Evolutionary conservation across 2,797 vertebrate genomes (phyloP).

Genomic region (Pseudotriccus pelzelni): DNA sequence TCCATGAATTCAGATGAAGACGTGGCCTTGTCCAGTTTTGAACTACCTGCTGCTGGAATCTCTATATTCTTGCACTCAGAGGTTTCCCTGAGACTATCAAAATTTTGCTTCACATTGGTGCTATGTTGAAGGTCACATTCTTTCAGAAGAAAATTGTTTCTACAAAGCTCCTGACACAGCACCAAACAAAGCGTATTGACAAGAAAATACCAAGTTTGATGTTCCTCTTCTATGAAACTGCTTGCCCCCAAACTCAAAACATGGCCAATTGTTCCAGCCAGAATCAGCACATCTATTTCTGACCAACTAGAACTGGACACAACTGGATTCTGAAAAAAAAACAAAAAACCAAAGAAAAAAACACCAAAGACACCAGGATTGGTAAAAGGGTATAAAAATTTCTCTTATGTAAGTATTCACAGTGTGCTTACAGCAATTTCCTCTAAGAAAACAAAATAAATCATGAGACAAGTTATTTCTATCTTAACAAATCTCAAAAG

Average conservation of each 20-base stretch:
- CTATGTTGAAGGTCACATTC: not conserved
- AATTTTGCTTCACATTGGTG: not conserved
- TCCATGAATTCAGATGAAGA: not conserved
- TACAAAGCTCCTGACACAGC: conserved; percentile 87
- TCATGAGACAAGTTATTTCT: not conserved
- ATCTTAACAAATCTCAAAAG: not conserved
- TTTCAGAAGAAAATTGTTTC: conserved; percentile 80
- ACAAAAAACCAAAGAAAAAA: not conserved
- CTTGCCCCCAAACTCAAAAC: conserved; percentile 89
- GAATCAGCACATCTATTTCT: conserved; percentile 85
- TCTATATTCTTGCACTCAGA: not conserved
- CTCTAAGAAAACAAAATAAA: not conserved
- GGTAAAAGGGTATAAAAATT: not conserved
- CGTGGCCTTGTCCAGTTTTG: not conserved
- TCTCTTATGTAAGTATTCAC: not conserved
- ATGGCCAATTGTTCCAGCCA: conserved; percentile 87
- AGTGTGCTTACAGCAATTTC: not conserved
- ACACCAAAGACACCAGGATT: not conserved
- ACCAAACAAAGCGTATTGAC: conserved; percentile 89
- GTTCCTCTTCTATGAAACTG: conserved; percentile 97
- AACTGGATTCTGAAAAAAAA: conserved; percentile 48
- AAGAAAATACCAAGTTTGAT: conserved; percentile 97
- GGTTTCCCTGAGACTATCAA: accelerated
- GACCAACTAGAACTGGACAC: conserved; percentile 76
- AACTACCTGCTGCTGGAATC: not conserved